Base-by-base conservation (phyloP, 2,888 invertebrate genomes). In the Ecliptopera silaceata region DNA sequence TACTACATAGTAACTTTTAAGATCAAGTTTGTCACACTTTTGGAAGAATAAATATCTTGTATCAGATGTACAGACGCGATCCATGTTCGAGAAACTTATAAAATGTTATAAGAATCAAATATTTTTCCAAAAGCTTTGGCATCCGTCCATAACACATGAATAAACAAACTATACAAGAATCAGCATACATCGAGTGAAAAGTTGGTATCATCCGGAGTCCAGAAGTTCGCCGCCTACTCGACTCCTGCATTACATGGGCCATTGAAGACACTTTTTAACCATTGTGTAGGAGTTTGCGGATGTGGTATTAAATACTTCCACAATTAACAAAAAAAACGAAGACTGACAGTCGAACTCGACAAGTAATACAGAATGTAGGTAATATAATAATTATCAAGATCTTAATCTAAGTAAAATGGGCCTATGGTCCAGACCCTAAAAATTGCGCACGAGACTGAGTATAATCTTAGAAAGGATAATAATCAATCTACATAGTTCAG, bases 201-300 rank as follows among this genome's bases (percentile, higher is more conserved):
- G 70, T 76, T 71, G 56, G 54, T 56, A 68, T 71, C 65, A 64
- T 62, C 61, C 47, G 39, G 63, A 52, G 72, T 62, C 66, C 68
- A 54, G 52, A 78, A 79, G 61, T 78, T 77, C 67, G 67, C 64
- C 70, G 72, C 61, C 71, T 70, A 76, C 75, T 76, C 71, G 73
- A 72, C 66, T 72, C 55, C 51, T 71, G 69, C 69, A 72, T 72
- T 73, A 75, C 69, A 72, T 68, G 68, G 70, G 63, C 72, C 70
- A 76, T 79, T 77, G 74, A 66, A 59, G 42, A 41, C 46, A 60
- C 46, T 59, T 42, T 41, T 45, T 18, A n/a, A 13, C n/a, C 13
- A 5, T 8, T 55, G 44, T 36, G n/a, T 12, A 36, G 10, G 44
- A 49, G 6, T 1, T 22, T 10, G 6, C 54, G 50, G 60, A 64